phyloP scores from a whole-genome alignment of 2,797 vertebrate genomes.

The Gymnocypris eckloni region DNA sequence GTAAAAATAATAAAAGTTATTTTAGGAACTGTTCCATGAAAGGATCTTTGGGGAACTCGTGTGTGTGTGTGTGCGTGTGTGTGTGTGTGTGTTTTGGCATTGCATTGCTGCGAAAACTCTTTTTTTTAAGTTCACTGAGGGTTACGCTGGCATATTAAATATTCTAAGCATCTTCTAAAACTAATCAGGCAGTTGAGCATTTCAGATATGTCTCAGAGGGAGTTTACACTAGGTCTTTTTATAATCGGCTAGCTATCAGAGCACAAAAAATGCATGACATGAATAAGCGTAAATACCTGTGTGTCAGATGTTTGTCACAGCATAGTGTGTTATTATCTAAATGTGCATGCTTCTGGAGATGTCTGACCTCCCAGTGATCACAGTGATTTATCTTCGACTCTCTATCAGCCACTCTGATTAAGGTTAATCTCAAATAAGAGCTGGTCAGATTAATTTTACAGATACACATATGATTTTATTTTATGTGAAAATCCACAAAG shows the following conservation, averaged over 20 bases:
- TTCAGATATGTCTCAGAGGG: not conserved
- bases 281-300: not conserved
- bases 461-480: conserved; percentile 34
- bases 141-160: not conserved
- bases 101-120: not conserved
- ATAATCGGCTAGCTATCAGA: conserved; percentile 3
- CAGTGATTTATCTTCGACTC: conserved; percentile 32
- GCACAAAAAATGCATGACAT: not conserved
- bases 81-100: too few relatives aligned
- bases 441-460: conserved; percentile 37
- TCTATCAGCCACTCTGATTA: conserved; percentile 35
- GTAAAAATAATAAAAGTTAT: too few relatives aligned
- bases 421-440: conserved; percentile 14
- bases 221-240: not conserved
- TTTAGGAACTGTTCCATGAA: too few relatives aligned
- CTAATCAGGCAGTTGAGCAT: not conserved
- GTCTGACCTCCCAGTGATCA: conserved; percentile 35
- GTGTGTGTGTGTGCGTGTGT: too few relatives aligned
- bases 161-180: not conserved
- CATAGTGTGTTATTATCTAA: conserved; percentile 37
- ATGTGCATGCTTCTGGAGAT: conserved; percentile 25
- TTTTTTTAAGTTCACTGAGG: not conserved
- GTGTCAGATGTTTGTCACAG: conserved; percentile 14
- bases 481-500: conserved; percentile 43
- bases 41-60: not conserved